Conservation (phyloP, 2,797 vertebrate species). For the Anguilla obscura region DNA sequence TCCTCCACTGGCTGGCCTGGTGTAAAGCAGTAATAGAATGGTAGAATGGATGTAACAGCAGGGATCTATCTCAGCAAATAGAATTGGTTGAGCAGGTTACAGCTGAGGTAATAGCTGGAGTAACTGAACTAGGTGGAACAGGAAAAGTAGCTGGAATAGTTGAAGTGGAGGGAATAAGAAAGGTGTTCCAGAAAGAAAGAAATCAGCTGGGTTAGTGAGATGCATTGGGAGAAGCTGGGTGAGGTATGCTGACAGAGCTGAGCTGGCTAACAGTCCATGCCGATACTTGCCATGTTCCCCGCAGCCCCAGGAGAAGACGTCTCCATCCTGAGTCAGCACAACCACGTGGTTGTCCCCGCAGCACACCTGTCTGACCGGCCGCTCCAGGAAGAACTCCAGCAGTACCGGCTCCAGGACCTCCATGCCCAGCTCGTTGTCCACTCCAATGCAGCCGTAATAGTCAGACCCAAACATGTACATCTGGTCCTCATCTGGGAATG, state of each 20-base stretch:
- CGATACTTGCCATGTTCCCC: constrained; percentile 81
- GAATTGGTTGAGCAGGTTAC: too few species aligned
- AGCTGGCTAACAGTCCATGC: background rate
- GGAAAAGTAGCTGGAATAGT: too few species aligned
- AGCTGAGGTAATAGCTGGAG: too few species aligned
- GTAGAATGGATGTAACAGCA: too few species aligned
- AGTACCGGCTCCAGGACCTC: constrained; percentile 89
- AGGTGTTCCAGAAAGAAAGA: background rate
- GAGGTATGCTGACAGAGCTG: background rate
- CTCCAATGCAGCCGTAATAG: constrained; percentile 95
- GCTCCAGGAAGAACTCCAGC: constrained; percentile 87
- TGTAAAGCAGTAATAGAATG: too few species aligned
- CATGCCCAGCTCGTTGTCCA: constrained; percentile 77
- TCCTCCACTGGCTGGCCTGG: too few species aligned
- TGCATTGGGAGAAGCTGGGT: background rate
- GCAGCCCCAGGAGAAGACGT: constrained; percentile 95
- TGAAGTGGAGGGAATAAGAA: background rate
- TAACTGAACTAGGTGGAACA: too few species aligned
- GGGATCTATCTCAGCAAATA: too few species aligned
- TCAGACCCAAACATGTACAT: constrained; percentile 97
- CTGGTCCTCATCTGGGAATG: constrained; percentile 88
- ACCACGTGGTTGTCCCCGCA: constrained; percentile 97
- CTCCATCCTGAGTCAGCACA: constrained; percentile 83
- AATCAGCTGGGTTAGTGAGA: background rate
- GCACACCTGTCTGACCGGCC: constrained; percentile 89